Evolutionary conservation across 2,888 invertebrate genomes (phyloP).

Genomic region (Sphaerolaimus hirsutus): DNA sequence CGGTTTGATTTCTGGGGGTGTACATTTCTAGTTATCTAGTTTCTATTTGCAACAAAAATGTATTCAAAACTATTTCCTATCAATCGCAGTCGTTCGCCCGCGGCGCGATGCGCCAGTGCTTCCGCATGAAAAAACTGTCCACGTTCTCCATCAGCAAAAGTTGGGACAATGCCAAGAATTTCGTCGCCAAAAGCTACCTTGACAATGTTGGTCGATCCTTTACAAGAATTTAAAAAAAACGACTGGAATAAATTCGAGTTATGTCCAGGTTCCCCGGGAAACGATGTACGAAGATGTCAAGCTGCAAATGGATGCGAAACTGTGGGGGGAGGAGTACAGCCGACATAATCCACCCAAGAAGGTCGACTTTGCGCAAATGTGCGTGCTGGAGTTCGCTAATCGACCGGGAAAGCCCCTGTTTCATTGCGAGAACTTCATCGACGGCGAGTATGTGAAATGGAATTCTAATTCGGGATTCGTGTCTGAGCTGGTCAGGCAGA

Average conservation of each 20-base stretch:
- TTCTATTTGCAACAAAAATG: slow-evolving; percentile 3
- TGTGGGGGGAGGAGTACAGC: slow-evolving; percentile 38
- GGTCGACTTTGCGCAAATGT: slow-evolving; percentile 38
- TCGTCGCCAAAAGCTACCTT: slow-evolving; percentile 34
- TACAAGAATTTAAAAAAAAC: too few species aligned
- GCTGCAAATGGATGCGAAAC: slow-evolving; percentile 38
- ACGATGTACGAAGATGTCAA: slow-evolving; percentile 36
- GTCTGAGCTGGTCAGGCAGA: slow-evolving; percentile 30
- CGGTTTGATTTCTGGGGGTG: too few species aligned
- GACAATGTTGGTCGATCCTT: too few species aligned
- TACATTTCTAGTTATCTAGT: background rate
- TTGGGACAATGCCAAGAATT: slow-evolving; percentile 34
- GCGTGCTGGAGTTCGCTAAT: slow-evolving; percentile 32
- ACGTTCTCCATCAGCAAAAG: slow-evolving; percentile 25
- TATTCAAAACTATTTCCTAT: background rate
- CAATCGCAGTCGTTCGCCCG: slow-evolving; percentile 30
- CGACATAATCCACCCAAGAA: slow-evolving; percentile 38
- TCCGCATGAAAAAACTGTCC: slow-evolving; percentile 30
- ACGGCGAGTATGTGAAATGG: slow-evolving; percentile 37
- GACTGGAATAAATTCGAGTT: too few species aligned
- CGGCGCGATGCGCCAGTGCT: slow-evolving; percentile 37
- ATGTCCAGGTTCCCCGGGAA: slow-evolving; percentile 26
- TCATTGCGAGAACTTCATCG: slow-evolving; percentile 37
- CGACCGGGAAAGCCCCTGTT: slow-evolving; percentile 28
- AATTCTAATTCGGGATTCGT: slow-evolving; percentile 39